Base-by-base conservation (phyloP, 2,113 vertebrate genomes). In the Nothocercus nigrocapillus region DNA sequence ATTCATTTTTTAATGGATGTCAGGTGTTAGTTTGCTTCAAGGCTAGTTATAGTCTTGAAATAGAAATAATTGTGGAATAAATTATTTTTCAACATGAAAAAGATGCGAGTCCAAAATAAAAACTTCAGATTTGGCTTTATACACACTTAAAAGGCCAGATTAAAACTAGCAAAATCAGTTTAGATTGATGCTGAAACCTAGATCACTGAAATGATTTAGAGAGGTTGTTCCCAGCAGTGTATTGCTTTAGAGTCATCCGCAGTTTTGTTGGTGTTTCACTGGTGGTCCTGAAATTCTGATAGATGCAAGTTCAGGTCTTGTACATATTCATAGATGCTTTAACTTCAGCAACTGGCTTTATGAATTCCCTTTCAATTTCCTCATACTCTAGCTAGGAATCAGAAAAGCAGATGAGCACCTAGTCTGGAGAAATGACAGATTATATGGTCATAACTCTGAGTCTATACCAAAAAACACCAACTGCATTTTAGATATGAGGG, bases 61-160 rank as follows among this genome's bases (percentile, higher is more conserved):
- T 20, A 74, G 25, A 79, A 83, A 38, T 66, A 73, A 22, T 49
- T 62, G 64, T 16, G 66, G 40, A 80, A 62, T 25, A 45, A 85
- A 66, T 7, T 42, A 66, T 70, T 69, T 80, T 84, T 82, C 69
- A 64, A 42, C 36, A 66, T 28, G 6, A 45, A 69, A 68, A 89
- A 20, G 2, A 9, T 4, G 0, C 2, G 62, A 36, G 79, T 56
- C 51, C 24, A 94, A 93, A 94, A 94, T 28, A 91, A 93, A 73
- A 44, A 1, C 10, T 51, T 9, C 25, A 61, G 42, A 66, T 73
- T 58, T 84, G n/a, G 7, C 70, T 92, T 74, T 79, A 70, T 83
- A 86, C 58, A 72, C 79, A 86, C 59, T 83, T 74, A 66, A 86
- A 91, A 94, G 16, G 34, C 87, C 87, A 94, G 79, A 94, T 63